Conservation (phyloP, 2,888 invertebrate genomes). For the Drosophila rellima region DNA sequence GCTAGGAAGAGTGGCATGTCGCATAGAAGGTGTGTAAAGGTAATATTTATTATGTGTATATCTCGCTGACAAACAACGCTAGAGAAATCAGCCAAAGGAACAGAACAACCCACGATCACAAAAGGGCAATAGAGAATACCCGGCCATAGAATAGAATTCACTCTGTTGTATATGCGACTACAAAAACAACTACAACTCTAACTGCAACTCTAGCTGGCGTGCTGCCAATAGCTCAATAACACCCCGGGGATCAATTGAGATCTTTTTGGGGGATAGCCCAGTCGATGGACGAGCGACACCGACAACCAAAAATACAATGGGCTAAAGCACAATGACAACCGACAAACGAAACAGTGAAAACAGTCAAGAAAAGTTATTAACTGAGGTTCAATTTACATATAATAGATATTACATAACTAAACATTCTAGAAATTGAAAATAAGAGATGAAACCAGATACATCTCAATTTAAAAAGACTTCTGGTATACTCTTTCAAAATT, state of each 20-base stretch:
- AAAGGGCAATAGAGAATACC: constrained; percentile 51
- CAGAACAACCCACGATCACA: constrained; percentile 27
- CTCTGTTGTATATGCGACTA: constrained; percentile 1
- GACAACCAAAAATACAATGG: constrained; percentile 16
- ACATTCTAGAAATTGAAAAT: not conserved
- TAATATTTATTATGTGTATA: constrained; percentile 78
- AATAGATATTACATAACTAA: not conserved
- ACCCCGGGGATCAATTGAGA: constrained; percentile 80
- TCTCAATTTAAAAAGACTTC: not conserved
- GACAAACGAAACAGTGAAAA: not conserved
- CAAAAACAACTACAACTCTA: constrained; percentile 3
- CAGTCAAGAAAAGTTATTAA: not conserved
- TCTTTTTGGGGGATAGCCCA: constrained; percentile 66
- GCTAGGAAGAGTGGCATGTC: constrained; percentile 34
- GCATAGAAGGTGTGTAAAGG: constrained; percentile 66
- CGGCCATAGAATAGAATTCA: constrained; percentile 1
- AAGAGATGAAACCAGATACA: not conserved
- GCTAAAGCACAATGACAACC: not conserved
- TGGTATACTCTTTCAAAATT: too few relatives aligned
- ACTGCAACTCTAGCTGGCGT: constrained; percentile 52
- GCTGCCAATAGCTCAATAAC: constrained; percentile 79
- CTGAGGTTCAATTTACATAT: not conserved
- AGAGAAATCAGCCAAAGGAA: constrained; percentile 27
- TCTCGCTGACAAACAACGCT: constrained; percentile 60
- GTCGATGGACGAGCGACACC: constrained; percentile 16